Evolutionary conservation across 2,113 vertebrate genomes (phyloP).

Genomic region (Cisticola juncidis): DNA sequence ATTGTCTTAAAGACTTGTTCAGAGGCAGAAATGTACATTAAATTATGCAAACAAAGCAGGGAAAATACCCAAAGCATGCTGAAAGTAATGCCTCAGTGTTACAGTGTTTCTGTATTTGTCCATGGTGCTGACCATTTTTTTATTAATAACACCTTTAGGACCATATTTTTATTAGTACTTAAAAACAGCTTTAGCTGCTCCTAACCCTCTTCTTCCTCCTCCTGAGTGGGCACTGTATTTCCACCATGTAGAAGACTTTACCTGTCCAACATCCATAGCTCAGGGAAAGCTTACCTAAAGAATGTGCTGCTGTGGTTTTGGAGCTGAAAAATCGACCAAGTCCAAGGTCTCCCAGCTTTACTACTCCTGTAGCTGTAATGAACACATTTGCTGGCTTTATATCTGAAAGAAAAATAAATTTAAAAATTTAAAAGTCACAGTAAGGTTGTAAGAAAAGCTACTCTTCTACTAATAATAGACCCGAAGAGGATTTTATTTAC

Average conservation of each 20-base stretch:
- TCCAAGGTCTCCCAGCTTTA: slow-evolving; percentile 95
- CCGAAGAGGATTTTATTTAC: not conserved
- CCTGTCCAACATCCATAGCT: not conserved
- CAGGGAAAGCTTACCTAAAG: slow-evolving; percentile 81
- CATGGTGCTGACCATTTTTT: not conserved
- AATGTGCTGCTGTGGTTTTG: slow-evolving; percentile 96
- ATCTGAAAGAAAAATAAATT: slow-evolving; percentile 73
- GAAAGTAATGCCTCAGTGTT: not conserved
- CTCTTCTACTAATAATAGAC: not conserved
- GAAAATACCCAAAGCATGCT: not conserved
- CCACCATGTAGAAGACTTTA: not conserved
- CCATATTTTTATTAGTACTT: not conserved
- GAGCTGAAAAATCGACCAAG: slow-evolving; percentile 97
- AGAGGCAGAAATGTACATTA: not conserved
- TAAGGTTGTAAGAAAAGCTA: not conserved
- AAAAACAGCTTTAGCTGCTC: not conserved
- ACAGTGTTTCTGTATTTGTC: not conserved
- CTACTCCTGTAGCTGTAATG: slow-evolving; percentile 97
- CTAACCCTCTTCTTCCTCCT: not conserved
- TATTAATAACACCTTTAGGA: not conserved
- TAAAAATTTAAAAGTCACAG: not conserved
- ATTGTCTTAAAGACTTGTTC: not conserved
- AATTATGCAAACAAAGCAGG: not conserved
- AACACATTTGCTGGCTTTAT: slow-evolving; percentile 98
- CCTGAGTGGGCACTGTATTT: not conserved